phyloP scores from a whole-genome alignment of 2,113 vertebrate species.

The Neogale vison region DNA sequence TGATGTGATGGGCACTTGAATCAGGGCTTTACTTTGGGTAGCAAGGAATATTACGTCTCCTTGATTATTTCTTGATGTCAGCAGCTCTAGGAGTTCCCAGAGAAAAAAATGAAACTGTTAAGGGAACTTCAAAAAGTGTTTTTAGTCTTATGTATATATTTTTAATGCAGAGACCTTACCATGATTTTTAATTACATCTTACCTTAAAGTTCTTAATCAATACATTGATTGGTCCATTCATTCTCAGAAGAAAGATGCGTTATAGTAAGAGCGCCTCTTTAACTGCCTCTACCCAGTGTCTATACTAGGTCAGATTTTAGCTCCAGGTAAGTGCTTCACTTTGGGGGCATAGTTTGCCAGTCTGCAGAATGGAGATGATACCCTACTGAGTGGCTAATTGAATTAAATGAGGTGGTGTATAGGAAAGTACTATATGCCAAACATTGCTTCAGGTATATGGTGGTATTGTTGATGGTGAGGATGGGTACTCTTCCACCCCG shows the following conservation, averaged over 20 bases:
- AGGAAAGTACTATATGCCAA: neutral
- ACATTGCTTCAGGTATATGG: neutral
- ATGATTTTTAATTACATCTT: neutral
- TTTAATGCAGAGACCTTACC: neutral
- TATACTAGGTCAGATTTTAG: neutral
- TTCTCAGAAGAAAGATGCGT: neutral
- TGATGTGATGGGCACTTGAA: too few species aligned
- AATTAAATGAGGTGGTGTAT: neutral
- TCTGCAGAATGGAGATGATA: neutral
- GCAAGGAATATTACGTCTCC: neutral
- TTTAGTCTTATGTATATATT: neutral
- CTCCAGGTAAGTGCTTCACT: neutral
- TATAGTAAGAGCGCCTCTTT: neutral
- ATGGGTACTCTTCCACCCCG: neutral
- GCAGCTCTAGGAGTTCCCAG: neutral
- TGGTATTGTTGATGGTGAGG: too few species aligned
- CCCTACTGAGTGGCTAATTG: neutral
- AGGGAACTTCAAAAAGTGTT: neutral
- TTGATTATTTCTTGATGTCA: neutral
- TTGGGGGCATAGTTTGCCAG: neutral
- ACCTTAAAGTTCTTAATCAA: neutral
- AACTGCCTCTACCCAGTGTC: neutral
- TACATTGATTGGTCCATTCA: neutral
- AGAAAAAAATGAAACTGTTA: neutral
- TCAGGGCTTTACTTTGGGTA: neutral